Conservation (phyloP, 2,888 invertebrate genomes). For the Scaptomyza caliginosa region DNA sequence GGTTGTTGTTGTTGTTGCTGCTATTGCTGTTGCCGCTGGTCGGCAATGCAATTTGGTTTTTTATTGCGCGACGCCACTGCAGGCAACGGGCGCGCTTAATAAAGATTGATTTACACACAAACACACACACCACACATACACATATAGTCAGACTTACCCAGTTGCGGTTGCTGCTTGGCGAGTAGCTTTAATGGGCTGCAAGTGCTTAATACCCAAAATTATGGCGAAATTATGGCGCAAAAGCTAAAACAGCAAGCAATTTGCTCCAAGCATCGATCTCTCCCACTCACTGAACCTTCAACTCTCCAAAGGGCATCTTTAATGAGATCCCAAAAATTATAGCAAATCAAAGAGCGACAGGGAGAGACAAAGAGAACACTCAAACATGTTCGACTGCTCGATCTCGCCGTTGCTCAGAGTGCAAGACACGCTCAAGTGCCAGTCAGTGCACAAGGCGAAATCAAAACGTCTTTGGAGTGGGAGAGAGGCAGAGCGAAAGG, state of each 20-base stretch:
- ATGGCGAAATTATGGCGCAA: slow-evolving; percentile 45
- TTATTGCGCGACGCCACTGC: slow-evolving; percentile 62
- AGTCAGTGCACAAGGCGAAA: slow-evolving; percentile 34
- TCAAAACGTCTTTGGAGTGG: slow-evolving; percentile 14
- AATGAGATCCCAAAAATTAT: slow-evolving; percentile 26
- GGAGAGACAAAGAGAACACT: neutral
- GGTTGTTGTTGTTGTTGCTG: slow-evolving; percentile 30
- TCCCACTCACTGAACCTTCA: neutral
- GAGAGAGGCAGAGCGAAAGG: slow-evolving; percentile 22
- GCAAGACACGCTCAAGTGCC: slow-evolving; percentile 56
- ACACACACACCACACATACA: slow-evolving; percentile 20
- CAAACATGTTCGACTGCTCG: slow-evolving; percentile 12
- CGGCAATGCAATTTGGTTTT: slow-evolving; percentile 61
- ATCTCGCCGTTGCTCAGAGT: slow-evolving; percentile 30
- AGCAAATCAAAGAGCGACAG: neutral
- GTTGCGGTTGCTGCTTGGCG: slow-evolving; percentile 20
- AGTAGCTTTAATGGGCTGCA: slow-evolving; percentile 40
- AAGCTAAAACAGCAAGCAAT: slow-evolving; percentile 26
- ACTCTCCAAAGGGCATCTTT: slow-evolving; percentile 2
- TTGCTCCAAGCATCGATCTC: slow-evolving; percentile 9
- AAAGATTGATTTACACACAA: slow-evolving; percentile 75
- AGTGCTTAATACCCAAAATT: slow-evolving; percentile 47
- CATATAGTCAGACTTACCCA: neutral
- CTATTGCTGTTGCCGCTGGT: slow-evolving; percentile 28
- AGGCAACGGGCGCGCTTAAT: slow-evolving; percentile 59